These are phyloP conservation scores for Nycticorax nycticorax DNA, from an alignment of 2,113 vertebrate species.

Conservation along the genomic window DNA sequence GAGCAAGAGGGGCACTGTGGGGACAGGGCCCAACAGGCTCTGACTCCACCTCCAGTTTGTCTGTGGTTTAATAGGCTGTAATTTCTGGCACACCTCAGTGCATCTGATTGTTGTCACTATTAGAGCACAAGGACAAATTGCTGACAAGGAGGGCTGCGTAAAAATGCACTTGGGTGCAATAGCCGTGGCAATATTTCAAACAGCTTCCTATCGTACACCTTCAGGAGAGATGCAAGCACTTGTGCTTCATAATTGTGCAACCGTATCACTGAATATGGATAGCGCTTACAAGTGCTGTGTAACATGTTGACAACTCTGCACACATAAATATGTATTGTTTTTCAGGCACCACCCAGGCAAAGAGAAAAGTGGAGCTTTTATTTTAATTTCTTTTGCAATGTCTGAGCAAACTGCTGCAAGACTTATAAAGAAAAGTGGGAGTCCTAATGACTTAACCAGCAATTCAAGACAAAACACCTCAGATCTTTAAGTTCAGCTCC, in stretches of 20 bases:
- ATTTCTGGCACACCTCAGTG: constrained; percentile 29
- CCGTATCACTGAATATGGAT: constrained; percentile 56
- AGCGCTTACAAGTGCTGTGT: constrained; percentile 9
- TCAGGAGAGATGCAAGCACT: constrained; percentile 28
- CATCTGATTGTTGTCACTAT: constrained; percentile 33
- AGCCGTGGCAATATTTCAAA: constrained; percentile 47
- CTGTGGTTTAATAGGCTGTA: not conserved
- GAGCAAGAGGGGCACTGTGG: not conserved
- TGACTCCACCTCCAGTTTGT: not conserved
- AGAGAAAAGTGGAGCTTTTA: not conserved
- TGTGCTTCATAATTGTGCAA: constrained; percentile 49
- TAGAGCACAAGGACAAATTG: constrained; percentile 57
- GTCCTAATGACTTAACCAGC: not conserved
- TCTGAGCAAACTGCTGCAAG: not conserved
- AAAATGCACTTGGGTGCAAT: constrained; percentile 57
- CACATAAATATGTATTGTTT: constrained; percentile 58
- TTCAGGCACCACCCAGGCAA: constrained; percentile 14
- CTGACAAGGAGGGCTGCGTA: constrained; percentile 46
- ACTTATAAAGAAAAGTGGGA: not conserved
- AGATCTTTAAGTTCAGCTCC: not conserved
- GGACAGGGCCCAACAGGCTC: not conserved
- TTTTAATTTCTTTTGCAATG: not conserved
- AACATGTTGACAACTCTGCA: constrained; percentile 39
- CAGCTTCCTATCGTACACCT: constrained; percentile 26
- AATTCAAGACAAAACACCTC: constrained; percentile 3